Percentiles rank a stretch among this genome's conserved stretches.
phyloP scores from a whole-genome alignment of 2,113 vertebrate species.

The Xiphophorus hellerii region DNA sequence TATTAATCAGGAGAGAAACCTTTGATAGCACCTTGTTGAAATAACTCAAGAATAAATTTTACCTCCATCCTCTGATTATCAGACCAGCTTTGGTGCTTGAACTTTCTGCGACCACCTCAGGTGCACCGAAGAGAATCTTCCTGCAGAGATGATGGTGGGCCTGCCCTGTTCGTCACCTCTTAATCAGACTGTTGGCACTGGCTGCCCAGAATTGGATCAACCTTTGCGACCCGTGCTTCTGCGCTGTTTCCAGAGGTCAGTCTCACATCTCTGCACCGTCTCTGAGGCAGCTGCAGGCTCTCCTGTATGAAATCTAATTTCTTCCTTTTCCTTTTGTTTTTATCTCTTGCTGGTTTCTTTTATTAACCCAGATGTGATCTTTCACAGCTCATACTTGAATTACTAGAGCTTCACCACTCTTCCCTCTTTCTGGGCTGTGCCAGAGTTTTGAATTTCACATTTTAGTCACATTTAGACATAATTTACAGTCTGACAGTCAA shows the following conservation, averaged over 20 bases:
- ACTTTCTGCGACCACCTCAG: slow-evolving; percentile 11
- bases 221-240: slow-evolving; percentile 58
- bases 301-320: slow-evolving; percentile 67
- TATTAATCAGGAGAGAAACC: background rate
- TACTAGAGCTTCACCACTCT: slow-evolving; percentile 14
- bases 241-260: slow-evolving; percentile 64
- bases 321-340: slow-evolving; percentile 63
- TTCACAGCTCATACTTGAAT: slow-evolving; percentile 30
- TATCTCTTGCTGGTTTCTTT: slow-evolving; percentile 50
- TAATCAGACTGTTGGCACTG: slow-evolving; percentile 66
- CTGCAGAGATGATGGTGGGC: slow-evolving; percentile 42
- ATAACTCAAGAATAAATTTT: background rate
- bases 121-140: slow-evolving; percentile 27
- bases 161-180: slow-evolving; percentile 65
- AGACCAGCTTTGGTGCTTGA: slow-evolving; percentile 12
- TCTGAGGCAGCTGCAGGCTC: slow-evolving; percentile 36
- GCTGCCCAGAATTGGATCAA: slow-evolving; percentile 67
- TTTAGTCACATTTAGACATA: slow-evolving; percentile 12
- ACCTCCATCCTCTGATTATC: slow-evolving; percentile 17
- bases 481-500: slow-evolving; percentile 10
- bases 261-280: slow-evolving; percentile 52
- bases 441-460: slow-evolving; percentile 25
- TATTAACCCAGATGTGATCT: slow-evolving; percentile 65
- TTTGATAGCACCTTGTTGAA: background rate
- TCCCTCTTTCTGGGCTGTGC: slow-evolving; percentile 19